These are phyloP conservation scores for Phalanger gymnotis DNA, from an alignment of 2,797 vertebrate genomes.

Conservation along the genomic window DNA sequence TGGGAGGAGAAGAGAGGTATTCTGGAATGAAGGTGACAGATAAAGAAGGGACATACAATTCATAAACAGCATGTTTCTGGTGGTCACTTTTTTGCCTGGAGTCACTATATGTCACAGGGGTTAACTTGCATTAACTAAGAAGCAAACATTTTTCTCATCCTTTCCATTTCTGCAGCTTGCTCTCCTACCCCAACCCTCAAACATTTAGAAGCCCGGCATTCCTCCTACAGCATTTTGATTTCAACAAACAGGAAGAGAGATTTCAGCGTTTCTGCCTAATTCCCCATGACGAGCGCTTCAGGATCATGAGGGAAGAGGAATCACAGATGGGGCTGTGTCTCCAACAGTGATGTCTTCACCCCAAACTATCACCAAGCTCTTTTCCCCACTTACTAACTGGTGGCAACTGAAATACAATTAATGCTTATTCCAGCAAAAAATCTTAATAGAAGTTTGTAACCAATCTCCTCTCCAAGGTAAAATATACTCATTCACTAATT, in stretches of 20 bases:
- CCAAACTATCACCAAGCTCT: background rate
- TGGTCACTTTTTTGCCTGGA: no score
- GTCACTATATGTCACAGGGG: background rate
- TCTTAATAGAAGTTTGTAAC: background rate
- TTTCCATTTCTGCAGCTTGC: background rate
- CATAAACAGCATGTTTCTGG: background rate
- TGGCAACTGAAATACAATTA: background rate
- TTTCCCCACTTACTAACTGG: background rate
- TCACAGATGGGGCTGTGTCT: background rate
- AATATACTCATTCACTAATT: background rate
- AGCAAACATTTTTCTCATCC: background rate
- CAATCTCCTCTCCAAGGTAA: background rate
- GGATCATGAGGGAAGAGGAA: no score
- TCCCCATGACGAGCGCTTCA: background rate
- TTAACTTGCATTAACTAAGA: background rate
- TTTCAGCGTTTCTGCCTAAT: background rate
- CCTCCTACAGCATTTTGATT: background rate
- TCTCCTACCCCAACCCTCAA: background rate
- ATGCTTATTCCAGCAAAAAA: background rate
- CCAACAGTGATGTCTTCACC: no score
- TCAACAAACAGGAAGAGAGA: background rate
- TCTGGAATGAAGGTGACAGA: background rate
- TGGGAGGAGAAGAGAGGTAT: background rate
- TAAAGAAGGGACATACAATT: background rate
- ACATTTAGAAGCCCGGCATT: background rate